Evolutionary conservation across 2,113 vertebrate genomes (phyloP).

Genomic region (Myxocyprinus asiaticus): DNA sequence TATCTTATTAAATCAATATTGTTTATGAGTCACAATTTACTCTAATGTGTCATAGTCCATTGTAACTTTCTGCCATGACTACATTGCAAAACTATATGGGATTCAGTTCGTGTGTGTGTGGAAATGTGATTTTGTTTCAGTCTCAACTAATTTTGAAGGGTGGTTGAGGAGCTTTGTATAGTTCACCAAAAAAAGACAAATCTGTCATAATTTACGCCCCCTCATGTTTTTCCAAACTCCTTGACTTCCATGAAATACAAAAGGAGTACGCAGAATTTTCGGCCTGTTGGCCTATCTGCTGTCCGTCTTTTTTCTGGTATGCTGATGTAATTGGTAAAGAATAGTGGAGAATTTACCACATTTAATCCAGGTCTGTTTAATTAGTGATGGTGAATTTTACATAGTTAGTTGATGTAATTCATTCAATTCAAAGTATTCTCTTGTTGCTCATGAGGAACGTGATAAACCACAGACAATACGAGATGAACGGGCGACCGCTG

Average conservation of each 20-base stretch:
- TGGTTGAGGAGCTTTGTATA: too few species aligned
- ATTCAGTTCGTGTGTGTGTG: background rate
- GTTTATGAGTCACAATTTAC: background rate
- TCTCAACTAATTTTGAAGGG: background rate
- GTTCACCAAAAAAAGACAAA: too few species aligned
- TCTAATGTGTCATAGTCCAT: background rate
- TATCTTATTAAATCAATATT: background rate
- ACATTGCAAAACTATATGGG: background rate
- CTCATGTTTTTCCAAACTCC: too few species aligned
- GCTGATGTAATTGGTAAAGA: background rate
- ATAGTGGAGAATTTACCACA: background rate
- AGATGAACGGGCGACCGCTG: slow-evolving; percentile 2
- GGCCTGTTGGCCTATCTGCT: background rate
- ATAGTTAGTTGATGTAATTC: background rate
- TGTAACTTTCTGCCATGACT: background rate
- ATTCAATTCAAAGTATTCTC: slow-evolving; percentile 5
- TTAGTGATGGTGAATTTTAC: slow-evolving; percentile 17
- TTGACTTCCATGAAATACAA: too few species aligned
- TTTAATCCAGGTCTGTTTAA: background rate
- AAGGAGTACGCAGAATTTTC: too few species aligned
- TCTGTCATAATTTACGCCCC: too few species aligned
- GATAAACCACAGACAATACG: slow-evolving; percentile 41
- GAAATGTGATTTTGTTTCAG: background rate
- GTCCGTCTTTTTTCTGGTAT: slow-evolving; percentile 9
- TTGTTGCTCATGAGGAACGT: slow-evolving; percentile 15